Evolutionary conservation across 2,797 vertebrate genomes (phyloP).

Genomic region (Triplophysa bombifrons): DNA sequence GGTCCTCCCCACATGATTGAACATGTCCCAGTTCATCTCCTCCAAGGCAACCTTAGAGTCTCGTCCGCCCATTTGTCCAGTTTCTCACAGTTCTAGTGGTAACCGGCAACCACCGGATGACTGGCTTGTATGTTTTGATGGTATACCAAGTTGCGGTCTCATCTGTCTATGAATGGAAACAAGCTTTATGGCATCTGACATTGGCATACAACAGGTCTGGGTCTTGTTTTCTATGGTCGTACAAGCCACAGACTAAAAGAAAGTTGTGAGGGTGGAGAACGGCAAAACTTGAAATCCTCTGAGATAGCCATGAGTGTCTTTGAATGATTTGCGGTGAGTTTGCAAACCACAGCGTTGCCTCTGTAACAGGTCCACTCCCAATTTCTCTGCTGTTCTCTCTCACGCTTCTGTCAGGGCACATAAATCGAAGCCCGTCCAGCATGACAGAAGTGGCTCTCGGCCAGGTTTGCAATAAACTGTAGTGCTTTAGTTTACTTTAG

Average conservation of each 20-base stretch:
- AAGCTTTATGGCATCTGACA: slow-evolving; percentile 29
- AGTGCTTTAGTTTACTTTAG: not conserved
- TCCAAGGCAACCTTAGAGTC: slow-evolving; percentile 1
- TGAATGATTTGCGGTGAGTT: slow-evolving; percentile 38
- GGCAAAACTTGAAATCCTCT: slow-evolving; percentile 13
- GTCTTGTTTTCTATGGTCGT: slow-evolving; percentile 25
- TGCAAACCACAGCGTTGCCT: slow-evolving; percentile 30
- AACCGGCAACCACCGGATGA: slow-evolving; percentile 24
- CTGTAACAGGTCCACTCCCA: slow-evolving; percentile 39
- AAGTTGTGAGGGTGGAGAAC: slow-evolving; percentile 35
- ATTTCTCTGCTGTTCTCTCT: slow-evolving; percentile 29
- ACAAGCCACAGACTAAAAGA: slow-evolving; percentile 40
- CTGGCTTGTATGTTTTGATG: slow-evolving; percentile 30
- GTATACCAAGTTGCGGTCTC: slow-evolving; percentile 28
- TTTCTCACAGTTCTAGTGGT: slow-evolving; percentile 21
- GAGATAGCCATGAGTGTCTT: slow-evolving; percentile 34
- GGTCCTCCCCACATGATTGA: slow-evolving; percentile 18
- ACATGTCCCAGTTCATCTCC: slow-evolving; percentile 22
- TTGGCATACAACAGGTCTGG: slow-evolving; percentile 33
- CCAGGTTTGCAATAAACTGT: slow-evolving; percentile 20
- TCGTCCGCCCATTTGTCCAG: slow-evolving; percentile 10
- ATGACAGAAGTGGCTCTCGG: slow-evolving; percentile 3
- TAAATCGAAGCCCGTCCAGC: slow-evolving; percentile 11
- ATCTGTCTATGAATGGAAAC: slow-evolving; percentile 12
- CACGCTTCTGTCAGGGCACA: slow-evolving; percentile 26